Evolutionary conservation across 2,888 invertebrate species (phyloP).

Genomic region (Auanema freiburgensis): DNA sequence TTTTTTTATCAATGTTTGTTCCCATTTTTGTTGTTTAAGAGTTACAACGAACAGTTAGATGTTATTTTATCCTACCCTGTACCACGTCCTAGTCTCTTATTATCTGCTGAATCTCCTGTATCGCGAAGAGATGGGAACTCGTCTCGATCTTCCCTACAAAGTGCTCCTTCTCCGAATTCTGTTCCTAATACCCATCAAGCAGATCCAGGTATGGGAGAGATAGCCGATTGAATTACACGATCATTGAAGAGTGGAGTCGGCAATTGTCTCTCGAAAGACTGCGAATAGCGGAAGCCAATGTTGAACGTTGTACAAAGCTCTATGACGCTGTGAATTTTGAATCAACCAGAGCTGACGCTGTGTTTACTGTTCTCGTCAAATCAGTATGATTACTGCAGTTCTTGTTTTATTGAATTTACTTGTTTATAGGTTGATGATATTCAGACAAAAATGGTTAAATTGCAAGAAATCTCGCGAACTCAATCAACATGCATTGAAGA

Average conservation of each 20-base stretch:
- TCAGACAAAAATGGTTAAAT: conserved; percentile 2
- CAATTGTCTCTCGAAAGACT: conserved; percentile 28
- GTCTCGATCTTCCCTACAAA: neutral
- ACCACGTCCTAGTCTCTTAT: conserved; percentile 20
- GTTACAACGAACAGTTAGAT: conserved; percentile 31
- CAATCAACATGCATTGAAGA: no score
- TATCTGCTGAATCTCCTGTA: conserved; percentile 9
- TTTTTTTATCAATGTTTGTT: neutral
- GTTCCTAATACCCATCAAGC: conserved; percentile 3
- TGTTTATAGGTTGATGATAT: neutral
- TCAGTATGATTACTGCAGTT: conserved; percentile 6
- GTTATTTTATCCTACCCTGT: conserved; percentile 26
- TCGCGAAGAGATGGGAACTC: conserved; percentile 8
- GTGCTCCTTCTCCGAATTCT: neutral
- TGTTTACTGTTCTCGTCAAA: conserved; percentile 17
- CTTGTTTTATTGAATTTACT: no score
- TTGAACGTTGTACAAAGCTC: conserved; percentile 27
- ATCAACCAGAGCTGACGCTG: conserved; percentile 27
- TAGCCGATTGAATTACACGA: conserved; percentile 3
- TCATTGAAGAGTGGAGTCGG: conserved; percentile 25
- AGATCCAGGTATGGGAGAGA: neutral
- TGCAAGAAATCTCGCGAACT: neutral
- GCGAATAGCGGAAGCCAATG: conserved; percentile 28
- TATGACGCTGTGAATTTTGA: conserved; percentile 27
- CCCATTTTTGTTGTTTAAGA: conserved; percentile 15